A percentile compares a stretch with the other conserved stretches of the same genome.
Evolutionary conservation across 2,888 invertebrate genomes (phyloP).

Genomic region (Cosmia pyralina): DNA sequence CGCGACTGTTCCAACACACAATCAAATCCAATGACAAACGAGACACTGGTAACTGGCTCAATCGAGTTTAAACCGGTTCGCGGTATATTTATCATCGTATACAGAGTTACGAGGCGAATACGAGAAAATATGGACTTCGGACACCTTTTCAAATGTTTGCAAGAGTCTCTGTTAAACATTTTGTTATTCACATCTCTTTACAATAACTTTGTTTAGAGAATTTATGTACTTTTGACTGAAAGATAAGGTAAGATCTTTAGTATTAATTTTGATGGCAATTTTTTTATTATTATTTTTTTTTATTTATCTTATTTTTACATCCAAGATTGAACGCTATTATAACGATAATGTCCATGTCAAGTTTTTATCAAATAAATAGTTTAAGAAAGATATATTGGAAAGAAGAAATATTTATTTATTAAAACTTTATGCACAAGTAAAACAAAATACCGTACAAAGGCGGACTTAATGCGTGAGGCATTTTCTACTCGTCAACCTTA

Average conservation of each 20-base stretch:
- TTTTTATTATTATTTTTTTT: too few species aligned
- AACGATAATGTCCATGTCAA: too few species aligned
- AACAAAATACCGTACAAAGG: too few species aligned
- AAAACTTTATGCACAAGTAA: too few species aligned
- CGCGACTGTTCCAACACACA: not conserved
- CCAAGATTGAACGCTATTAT: too few species aligned
- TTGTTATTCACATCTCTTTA: not conserved
- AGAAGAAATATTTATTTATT: too few species aligned
- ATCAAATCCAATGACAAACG: slow-evolving; percentile 37
- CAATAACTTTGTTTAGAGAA: not conserved
- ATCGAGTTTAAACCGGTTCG: slow-evolving; percentile 39
- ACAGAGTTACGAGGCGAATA: slow-evolving; percentile 31
- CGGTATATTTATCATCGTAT: slow-evolving; percentile 47
- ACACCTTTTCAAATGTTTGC: slow-evolving; percentile 27
- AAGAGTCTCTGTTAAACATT: slow-evolving; percentile 5
- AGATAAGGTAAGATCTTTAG: not conserved
- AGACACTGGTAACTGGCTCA: slow-evolving; percentile 30
- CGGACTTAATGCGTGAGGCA: too few species aligned
- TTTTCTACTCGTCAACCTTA: too few species aligned
- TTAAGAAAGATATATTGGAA: too few species aligned
- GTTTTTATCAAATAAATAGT: too few species aligned
- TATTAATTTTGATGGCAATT: not conserved
- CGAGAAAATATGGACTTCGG: slow-evolving; percentile 39
- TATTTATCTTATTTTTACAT: too few species aligned
- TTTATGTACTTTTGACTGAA: not conserved